These are phyloP conservation scores for Podarcis siculus DNA, from an alignment of 2,797 vertebrate genomes.

Conservation along the genomic window DNA sequence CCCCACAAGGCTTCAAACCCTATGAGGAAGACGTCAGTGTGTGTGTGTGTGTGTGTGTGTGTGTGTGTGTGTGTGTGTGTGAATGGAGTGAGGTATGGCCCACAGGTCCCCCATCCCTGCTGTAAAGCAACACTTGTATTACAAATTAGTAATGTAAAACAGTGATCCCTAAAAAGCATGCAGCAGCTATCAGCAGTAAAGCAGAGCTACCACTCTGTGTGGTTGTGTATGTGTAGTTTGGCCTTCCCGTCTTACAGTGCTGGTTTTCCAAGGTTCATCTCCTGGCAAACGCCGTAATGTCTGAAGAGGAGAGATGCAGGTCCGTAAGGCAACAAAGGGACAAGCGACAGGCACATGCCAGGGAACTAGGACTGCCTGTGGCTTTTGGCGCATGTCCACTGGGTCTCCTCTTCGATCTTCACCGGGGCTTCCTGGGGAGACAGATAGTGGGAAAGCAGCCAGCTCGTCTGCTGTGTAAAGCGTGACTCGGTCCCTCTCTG, in stretches of 20 bases:
- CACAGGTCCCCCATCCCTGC: too few species aligned
- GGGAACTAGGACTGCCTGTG: background rate
- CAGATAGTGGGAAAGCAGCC: background rate
- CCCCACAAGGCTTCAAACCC: background rate
- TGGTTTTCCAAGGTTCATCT: background rate
- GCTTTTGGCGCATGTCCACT: background rate
- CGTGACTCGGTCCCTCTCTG: background rate
- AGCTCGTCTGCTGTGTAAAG: conserved; percentile 2
- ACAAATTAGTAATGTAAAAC: background rate
- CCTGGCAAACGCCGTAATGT: background rate
- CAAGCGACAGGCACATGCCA: background rate
- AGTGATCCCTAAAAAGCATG: background rate
- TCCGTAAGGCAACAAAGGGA: background rate
- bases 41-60: background rate
- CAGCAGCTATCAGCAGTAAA: background rate
- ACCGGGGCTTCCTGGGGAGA: background rate
- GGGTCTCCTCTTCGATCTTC: background rate
- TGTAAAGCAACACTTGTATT: background rate
- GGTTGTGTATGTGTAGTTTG: background rate
- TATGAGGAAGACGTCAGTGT: background rate
- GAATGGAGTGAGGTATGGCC: background rate
- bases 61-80: background rate
- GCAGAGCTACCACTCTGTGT: background rate
- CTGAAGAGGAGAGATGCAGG: background rate
- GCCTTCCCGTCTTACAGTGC: background rate